Conservation (phyloP, 2,797 vertebrate genomes). For the Pangasius mekongensis region DNA sequence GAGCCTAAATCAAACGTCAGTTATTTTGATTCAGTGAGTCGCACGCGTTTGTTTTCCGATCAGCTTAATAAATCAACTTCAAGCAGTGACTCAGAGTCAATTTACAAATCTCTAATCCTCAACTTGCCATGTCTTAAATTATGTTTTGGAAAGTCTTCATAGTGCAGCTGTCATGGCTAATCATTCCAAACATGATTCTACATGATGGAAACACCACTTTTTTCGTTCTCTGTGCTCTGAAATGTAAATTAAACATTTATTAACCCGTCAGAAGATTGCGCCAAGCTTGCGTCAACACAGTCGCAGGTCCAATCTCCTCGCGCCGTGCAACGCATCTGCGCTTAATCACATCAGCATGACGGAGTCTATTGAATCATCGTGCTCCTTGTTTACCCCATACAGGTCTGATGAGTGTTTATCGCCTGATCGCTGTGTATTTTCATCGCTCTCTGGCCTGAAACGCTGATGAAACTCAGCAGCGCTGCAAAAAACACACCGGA, state of each 20-base stretch:
- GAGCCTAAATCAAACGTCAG: not conserved
- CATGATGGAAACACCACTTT: not conserved
- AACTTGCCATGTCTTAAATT: not conserved
- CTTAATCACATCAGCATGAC: slow-evolving; percentile 40
- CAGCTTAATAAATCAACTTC: not conserved
- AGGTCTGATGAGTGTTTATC: not conserved
- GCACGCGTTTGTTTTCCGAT: not conserved
- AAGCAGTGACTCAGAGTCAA: not conserved
- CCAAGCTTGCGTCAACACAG: slow-evolving; percentile 43
- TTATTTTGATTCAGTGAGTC: not conserved
- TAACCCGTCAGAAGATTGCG: slow-evolving; percentile 30
- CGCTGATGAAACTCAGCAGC: not conserved
- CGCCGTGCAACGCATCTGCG: not conserved
- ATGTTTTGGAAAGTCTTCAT: not conserved
- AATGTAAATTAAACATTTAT: slow-evolving; percentile 45
- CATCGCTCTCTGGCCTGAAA: not conserved
- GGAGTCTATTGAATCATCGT: slow-evolving; percentile 31
- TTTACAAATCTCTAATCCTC: not conserved
- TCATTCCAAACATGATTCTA: not conserved
- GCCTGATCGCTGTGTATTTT: not conserved
- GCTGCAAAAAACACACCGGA: not conserved
- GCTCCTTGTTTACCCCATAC: not conserved
- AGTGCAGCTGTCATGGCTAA: not conserved
- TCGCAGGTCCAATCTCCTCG: slow-evolving; percentile 30
- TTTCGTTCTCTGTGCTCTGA: not conserved